Percentiles rank a stretch among this genome's conserved stretches.
Conservation (phyloP, 2,888 invertebrate species). For the Dryobota labecula region DNA sequence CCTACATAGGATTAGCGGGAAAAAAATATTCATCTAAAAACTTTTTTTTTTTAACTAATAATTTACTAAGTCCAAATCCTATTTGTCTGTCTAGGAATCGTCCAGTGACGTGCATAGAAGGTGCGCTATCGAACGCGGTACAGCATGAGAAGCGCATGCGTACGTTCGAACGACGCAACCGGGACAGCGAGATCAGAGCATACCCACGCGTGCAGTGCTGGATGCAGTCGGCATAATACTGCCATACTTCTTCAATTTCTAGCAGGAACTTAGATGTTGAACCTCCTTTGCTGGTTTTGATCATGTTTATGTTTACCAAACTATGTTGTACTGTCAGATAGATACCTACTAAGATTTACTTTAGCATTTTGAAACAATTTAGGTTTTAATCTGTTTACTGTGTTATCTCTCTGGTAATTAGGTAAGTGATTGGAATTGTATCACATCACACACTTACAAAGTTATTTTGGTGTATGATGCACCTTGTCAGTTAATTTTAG, state of each 20-base stretch:
- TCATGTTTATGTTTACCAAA: not conserved
- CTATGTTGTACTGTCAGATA: not conserved
- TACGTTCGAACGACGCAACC: constrained; percentile 74
- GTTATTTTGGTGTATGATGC: not conserved
- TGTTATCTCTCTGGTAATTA: not conserved
- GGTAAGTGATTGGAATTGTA: not conserved
- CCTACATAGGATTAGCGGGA: too few relatives aligned
- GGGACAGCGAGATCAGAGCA: constrained; percentile 74
- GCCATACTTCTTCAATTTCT: not conserved
- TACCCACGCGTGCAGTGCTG: constrained; percentile 85
- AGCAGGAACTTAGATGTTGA: not conserved
- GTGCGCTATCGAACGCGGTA: constrained; percentile 90
- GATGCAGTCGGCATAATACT: constrained; percentile 66
- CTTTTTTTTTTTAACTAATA: too few relatives aligned
- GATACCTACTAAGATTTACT: not conserved
- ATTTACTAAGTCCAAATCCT: too few relatives aligned
- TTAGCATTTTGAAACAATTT: not conserved
- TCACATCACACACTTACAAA: not conserved
- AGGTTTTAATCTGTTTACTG: not conserved
- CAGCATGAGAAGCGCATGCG: constrained; percentile 87
- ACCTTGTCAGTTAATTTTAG: not conserved
- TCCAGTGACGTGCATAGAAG: constrained; percentile 91
- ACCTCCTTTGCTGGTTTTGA: not conserved
- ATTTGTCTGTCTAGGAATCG: constrained; percentile 76
- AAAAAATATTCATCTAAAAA: too few relatives aligned